Conservation (phyloP, 2,113 vertebrate species). For the Donacobius atricapilla region DNA sequence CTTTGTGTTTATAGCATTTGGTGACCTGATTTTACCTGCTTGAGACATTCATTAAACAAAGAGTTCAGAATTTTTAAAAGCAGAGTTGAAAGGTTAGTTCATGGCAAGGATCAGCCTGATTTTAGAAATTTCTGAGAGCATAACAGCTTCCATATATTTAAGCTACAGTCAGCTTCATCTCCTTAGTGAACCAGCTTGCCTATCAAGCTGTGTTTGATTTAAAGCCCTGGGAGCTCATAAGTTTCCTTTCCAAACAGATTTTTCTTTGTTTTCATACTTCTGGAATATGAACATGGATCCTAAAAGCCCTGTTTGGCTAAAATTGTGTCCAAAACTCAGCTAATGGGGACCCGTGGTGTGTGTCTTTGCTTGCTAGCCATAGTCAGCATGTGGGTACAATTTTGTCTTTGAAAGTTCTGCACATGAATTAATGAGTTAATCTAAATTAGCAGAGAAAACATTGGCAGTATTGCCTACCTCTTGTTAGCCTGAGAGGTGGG, state of each 20-base stretch:
- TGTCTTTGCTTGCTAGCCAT: neutral
- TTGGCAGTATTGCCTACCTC: neutral
- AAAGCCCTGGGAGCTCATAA: neutral
- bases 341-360: neutral
- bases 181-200: neutral
- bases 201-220: neutral
- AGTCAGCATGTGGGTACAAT: neutral
- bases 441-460: neutral
- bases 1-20: neutral
- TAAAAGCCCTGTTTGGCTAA: neutral
- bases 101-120: neutral
- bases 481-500: neutral
- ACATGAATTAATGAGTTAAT: neutral
- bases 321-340: neutral
- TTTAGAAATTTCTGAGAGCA: neutral
- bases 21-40: neutral
- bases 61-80: neutral
- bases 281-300: neutral
- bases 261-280: neutral
- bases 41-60: neutral
- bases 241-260: neutral
- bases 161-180: neutral
- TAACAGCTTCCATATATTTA: neutral
- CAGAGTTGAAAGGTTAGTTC: neutral
- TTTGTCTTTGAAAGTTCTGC: neutral